Evolutionary conservation across 2,888 invertebrate genomes (phyloP).

Genomic region (Plusia festucae): DNA sequence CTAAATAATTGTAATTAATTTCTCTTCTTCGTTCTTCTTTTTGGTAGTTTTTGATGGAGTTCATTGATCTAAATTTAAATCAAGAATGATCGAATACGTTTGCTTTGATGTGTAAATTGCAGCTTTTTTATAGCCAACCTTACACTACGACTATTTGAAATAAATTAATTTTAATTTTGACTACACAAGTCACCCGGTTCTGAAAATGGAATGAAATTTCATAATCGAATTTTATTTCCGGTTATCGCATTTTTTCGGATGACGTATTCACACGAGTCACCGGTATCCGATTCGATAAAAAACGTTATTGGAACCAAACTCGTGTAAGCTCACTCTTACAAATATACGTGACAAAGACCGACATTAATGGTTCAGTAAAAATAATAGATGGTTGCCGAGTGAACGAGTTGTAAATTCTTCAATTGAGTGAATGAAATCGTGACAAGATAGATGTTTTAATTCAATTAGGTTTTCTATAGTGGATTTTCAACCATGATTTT

Average conservation of each 20-base stretch:
- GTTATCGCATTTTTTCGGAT: conserved; percentile 6
- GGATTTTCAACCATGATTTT: not conserved
- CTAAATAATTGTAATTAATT: conserved; percentile 27
- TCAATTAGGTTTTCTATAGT: not conserved
- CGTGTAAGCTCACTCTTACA: conserved; percentile 15
- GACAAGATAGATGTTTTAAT: not conserved
- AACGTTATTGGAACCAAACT: conserved; percentile 13
- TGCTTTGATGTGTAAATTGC: not conserved
- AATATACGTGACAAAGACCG: conserved; percentile 7
- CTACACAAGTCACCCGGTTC: not conserved
- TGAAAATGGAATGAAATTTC: conserved; percentile 13
- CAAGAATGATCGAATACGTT: not conserved
- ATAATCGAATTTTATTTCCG: conserved; percentile 22
- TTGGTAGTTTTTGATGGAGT: not conserved
- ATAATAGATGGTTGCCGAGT: conserved; percentile 7
- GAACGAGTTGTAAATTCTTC: conserved; percentile 8
- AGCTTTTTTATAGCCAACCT: no score
- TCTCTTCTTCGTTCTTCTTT: conserved; percentile 5
- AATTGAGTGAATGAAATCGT: conserved; percentile 3
- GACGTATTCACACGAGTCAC: conserved; percentile 6
- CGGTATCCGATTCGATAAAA: conserved; percentile 17
- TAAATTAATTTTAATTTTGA: no score
- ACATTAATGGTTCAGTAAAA: conserved; percentile 7
- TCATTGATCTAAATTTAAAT: not conserved
- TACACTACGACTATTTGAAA: no score